These are phyloP conservation scores for Lampris incognitus DNA, from an alignment of 2,113 vertebrate species.

Conservation along the genomic window DNA sequence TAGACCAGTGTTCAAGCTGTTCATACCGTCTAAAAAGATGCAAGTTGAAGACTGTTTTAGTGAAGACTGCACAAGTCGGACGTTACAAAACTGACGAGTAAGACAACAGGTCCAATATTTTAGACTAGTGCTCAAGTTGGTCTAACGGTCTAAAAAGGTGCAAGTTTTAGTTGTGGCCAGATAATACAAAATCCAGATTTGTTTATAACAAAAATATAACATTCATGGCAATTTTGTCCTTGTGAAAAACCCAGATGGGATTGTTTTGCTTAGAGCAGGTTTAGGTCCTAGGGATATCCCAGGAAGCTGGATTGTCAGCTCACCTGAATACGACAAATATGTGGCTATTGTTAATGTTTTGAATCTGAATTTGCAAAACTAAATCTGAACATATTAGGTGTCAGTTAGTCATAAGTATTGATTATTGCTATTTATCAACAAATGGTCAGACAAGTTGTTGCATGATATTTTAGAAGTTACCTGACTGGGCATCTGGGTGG, in stretches of 20 bases:
- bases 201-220: not conserved
- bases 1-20: too few species aligned
- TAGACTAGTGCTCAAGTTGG: not conserved
- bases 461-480: too few species aligned
- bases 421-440: too few species aligned
- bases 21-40: too few species aligned
- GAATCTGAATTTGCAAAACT: too few species aligned
- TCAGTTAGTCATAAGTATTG: too few species aligned
- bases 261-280: not conserved
- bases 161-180: not conserved
- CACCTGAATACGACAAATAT: not conserved
- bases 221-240: not conserved
- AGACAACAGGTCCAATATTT: not conserved
- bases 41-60: not conserved
- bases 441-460: too few species aligned
- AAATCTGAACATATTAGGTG: too few species aligned
- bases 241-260: not conserved
- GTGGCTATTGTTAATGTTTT: not conserved
- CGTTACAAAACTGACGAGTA: not conserved
- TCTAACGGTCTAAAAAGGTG: not conserved
- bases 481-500: too few species aligned
- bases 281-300: not conserved
- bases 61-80: not conserved
- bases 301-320: not conserved
- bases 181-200: not conserved